Conservation (phyloP, 2,797 vertebrate genomes). For the Denticeps clupeoides region DNA sequence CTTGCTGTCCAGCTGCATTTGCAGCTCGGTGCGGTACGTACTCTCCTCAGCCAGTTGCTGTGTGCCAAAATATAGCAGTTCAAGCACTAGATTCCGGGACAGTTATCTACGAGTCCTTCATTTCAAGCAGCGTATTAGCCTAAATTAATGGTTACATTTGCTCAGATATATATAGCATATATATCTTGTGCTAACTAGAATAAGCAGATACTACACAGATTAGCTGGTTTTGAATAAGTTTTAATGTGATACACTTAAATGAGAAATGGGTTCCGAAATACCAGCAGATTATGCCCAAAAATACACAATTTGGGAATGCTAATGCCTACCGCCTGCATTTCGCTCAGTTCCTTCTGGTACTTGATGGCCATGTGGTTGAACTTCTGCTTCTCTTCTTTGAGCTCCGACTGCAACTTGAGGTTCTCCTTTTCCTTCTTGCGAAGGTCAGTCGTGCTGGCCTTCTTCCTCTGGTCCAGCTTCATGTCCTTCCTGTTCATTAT, state of each 20-base stretch:
- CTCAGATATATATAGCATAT: no score
- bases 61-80: neutral
- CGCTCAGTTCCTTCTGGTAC: slow-evolving; percentile 85
- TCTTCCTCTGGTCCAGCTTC: slow-evolving; percentile 92
- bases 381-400: slow-evolving; percentile 98
- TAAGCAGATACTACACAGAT: no score
- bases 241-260: no score
- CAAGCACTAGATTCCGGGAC: neutral
- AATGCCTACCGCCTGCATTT: slow-evolving; percentile 87
- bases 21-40: slow-evolving; percentile 83
- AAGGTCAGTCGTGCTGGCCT: slow-evolving; percentile 87
- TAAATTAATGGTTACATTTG: no score
- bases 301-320: no score
- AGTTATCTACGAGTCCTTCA: neutral
- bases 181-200: no score
- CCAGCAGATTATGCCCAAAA: no score
- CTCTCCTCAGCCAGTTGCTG: slow-evolving; percentile 91
- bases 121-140: no score
- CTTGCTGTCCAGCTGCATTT: slow-evolving; percentile 97
- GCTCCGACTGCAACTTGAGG: slow-evolving; percentile 88
- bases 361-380: slow-evolving; percentile 96
- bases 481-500: slow-evolving; percentile 99
- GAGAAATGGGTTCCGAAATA: no score
- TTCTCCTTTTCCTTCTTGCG: slow-evolving; percentile 99
- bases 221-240: no score